Conservation (phyloP, 2,113 vertebrate species). For the Corydoras sp. region DNA sequence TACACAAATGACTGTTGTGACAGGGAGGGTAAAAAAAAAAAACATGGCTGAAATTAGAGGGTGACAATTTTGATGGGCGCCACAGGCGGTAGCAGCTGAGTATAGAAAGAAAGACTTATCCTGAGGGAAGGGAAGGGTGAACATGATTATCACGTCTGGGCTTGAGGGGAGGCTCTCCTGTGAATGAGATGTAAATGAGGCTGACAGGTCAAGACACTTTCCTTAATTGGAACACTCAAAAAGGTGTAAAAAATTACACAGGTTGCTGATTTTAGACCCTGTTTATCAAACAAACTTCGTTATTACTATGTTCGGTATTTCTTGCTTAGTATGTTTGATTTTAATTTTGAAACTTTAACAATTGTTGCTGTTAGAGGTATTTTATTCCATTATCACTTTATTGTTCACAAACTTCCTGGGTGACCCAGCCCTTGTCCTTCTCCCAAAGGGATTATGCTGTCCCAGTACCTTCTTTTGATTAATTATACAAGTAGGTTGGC, state of each 20-base stretch:
- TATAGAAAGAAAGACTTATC: slow-evolving; percentile 33
- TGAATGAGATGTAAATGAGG: slow-evolving; percentile 34
- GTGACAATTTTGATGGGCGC: slow-evolving; percentile 50
- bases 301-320: neutral
- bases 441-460: slow-evolving; percentile 59
- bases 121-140: slow-evolving; percentile 47
- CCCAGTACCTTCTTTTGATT: slow-evolving; percentile 58
- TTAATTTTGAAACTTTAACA: no score
- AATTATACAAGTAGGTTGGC: slow-evolving; percentile 67
- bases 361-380: no score
- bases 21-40: slow-evolving; percentile 40
- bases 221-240: slow-evolving; percentile 39
- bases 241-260: slow-evolving; percentile 30
- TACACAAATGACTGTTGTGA: slow-evolving; percentile 46
- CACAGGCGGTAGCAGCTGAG: slow-evolving; percentile 49
- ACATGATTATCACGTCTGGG: slow-evolving; percentile 58
- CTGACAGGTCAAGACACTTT: slow-evolving; percentile 33
- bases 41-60: slow-evolving; percentile 54
- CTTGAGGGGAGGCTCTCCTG: slow-evolving; percentile 22
- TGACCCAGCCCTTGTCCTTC: slow-evolving; percentile 37
- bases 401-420: slow-evolving; percentile 12
- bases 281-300: neutral
- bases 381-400: no score
- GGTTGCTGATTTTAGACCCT: neutral
- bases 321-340: no score